Evolutionary conservation across 1,140 invertebrate genomes (phyloP), one percentile per base, ranked within the genome.

Genomic region (Drosophila suzukii): DNA sequence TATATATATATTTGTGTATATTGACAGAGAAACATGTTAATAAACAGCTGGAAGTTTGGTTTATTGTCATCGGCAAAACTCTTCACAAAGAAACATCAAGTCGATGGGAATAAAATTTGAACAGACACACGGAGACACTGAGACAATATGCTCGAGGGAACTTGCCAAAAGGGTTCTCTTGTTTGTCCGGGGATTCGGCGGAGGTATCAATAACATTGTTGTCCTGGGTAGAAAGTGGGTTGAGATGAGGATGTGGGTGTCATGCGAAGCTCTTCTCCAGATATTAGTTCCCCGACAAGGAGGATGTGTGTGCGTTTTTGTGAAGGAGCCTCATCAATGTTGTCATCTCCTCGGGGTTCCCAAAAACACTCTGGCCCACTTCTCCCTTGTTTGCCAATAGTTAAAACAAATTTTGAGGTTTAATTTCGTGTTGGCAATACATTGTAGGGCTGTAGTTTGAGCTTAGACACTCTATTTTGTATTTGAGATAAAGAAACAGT

Each of bases 121-220:
- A 24, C 49, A 46, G 53, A 68, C 47, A 59, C 68, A 62, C 51
- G 39, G 11, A 46, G 20, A 53, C 49, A 66, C 51, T 57, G 63
- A 77, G 74, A 77, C 78, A 62, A 80, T 78, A 70, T 78, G 65
- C 79, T 73, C 67, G 30, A 17, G 84, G 79, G 84, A 77, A 47
- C 36, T 74, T 72, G 73, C 80, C 79, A 67, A 89, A 88, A 84
- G 77, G 84, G 85, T 83, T 89, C 60, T 53, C 75, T 71, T 82
- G 78, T 82, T 63, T 83, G 46, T 58, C 46, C 46, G 68, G 76
- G 63, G 66, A 58, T 68, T 49, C 4, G 68, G 70, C 20, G 78
- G 83, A 83, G 83, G 84, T 89, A 89, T 89, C 84, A 89, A 89
- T 89, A 89, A 89, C 84, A 89, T 77, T 89, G 84, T 89, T 83